These are phyloP conservation scores for Aspidoscelis tigris DNA, from an alignment of 2,113 vertebrate genomes.

Conservation along the genomic window DNA sequence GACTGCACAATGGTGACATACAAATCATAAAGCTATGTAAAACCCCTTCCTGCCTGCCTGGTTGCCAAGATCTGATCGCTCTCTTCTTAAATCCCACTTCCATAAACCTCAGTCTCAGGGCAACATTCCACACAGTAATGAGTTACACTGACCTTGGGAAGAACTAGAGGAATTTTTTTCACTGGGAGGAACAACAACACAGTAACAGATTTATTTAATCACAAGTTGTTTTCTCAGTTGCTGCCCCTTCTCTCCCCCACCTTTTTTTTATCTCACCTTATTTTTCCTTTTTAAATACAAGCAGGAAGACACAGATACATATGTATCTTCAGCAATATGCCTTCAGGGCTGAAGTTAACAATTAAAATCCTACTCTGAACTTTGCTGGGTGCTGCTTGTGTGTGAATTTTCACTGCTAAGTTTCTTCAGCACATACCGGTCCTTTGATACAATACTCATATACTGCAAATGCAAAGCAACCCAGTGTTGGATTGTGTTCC, in stretches of 20 bases:
- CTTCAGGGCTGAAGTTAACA: neutral
- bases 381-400: neutral
- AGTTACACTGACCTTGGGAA: conserved; percentile 22
- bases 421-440: neutral
- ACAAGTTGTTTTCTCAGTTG: conserved; percentile 19
- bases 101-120: neutral
- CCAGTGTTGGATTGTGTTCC: neutral
- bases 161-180: conserved; percentile 8
- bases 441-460: neutral
- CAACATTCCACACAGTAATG: neutral
- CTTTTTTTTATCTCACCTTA: conserved; percentile 25
- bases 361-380: neutral
- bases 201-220: conserved; percentile 15
- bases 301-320: conserved; percentile 24
- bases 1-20: neutral
- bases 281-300: conserved; percentile 22
- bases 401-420: neutral
- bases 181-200: conserved; percentile 1
- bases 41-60: neutral
- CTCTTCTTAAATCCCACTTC: neutral
- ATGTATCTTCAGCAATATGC: conserved; percentile 1
- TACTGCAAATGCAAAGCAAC: neutral
- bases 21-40: neutral
- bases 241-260: neutral
- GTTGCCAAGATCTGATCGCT: neutral